Conservation (phyloP, 2,113 vertebrate species). For the Gyps fulvus region DNA sequence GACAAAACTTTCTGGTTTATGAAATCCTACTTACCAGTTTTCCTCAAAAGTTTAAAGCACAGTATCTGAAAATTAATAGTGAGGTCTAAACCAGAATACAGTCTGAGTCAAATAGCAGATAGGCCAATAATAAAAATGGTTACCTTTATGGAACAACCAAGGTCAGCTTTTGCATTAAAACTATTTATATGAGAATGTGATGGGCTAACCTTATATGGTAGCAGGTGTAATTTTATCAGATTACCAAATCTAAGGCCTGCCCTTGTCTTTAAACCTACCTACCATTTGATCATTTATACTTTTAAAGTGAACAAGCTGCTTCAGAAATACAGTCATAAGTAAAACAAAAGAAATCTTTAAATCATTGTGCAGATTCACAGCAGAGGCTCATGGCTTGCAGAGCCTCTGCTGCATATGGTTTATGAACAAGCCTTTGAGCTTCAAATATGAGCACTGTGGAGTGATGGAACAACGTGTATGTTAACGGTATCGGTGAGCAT, state of each 20-base stretch:
- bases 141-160: not conserved
- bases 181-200: not conserved
- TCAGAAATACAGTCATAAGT: not conserved
- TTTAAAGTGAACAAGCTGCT: not conserved
- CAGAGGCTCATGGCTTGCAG: not conserved
- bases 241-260: not conserved
- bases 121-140: not conserved
- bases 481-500: rapidly evolving
- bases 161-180: not conserved
- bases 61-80: not conserved
- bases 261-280: not conserved
- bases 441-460: no score
- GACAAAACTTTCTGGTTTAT: not conserved
- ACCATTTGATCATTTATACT: not conserved
- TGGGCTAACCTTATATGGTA: not conserved
- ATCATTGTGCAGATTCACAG: not conserved
- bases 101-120: not conserved
- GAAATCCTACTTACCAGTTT: not conserved
- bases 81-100: not conserved
- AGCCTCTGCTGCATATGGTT: not conserved
- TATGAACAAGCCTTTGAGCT: not conserved
- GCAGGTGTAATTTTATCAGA: not conserved
- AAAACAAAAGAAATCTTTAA: not conserved
- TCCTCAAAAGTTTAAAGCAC: not conserved
- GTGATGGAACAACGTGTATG: not conserved